Percentiles rank a stretch among this genome's conserved stretches.
Conservation (phyloP, 2,888 invertebrate genomes). For the Oligia strigilis region DNA sequence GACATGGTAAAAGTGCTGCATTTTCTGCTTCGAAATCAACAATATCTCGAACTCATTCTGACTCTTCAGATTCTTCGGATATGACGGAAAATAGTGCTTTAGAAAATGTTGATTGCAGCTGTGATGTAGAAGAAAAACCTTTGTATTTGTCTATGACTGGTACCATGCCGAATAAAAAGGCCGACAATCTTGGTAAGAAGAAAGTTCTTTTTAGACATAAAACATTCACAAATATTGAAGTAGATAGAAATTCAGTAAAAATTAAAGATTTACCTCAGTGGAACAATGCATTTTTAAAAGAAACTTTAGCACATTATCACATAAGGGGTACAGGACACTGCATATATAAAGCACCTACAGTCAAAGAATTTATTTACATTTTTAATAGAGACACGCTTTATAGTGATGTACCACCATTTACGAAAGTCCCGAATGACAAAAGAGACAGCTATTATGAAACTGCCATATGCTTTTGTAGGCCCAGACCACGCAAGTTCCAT, state of each 20-base stretch:
- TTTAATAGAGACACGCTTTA: conserved; percentile 87
- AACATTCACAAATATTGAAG: conserved; percentile 88
- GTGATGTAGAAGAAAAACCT: conserved; percentile 75
- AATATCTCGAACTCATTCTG: conserved; percentile 79
- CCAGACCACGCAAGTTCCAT: conserved; percentile 83
- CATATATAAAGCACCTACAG: conserved; percentile 85
- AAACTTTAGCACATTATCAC: conserved; percentile 86
- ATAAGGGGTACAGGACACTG: conserved; percentile 88
- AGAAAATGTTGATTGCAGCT: conserved; percentile 87
- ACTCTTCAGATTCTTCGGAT: conserved; percentile 82
- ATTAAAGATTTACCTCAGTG: conserved; percentile 79
- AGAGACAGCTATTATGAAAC: conserved; percentile 86
- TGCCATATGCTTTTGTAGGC: conserved; percentile 88
- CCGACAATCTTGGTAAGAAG: conserved; percentile 74
- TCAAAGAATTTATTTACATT: conserved; percentile 85
- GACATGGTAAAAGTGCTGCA: conserved; percentile 74
- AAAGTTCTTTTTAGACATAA: conserved; percentile 87
- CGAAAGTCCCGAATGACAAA: conserved; percentile 78
- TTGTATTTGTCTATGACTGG: conserved; percentile 86
- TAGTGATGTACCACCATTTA: conserved; percentile 80
- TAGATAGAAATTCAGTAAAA: conserved; percentile 82
- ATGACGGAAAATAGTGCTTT: conserved; percentile 86
- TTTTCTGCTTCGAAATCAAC: conserved; percentile 73
- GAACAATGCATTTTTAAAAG: conserved; percentile 82
- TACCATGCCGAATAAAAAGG: conserved; percentile 84